These are phyloP conservation scores for Darevskia mixta DNA, from an alignment of 2,797 vertebrate genomes.

Conservation along the genomic window DNA sequence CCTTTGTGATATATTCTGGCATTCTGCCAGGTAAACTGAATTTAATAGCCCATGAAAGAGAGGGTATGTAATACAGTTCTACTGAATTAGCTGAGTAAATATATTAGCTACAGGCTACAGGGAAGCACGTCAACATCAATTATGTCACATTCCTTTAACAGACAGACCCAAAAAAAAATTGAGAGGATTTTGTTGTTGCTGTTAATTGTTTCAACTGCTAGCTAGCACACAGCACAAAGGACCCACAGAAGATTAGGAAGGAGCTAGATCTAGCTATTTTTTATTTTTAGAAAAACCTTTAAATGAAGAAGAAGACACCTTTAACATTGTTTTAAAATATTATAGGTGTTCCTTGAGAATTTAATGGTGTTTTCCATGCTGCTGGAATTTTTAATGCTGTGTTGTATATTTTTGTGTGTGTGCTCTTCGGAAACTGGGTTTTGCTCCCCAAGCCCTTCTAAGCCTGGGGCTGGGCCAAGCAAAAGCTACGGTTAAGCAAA, in stretches of 20 bases:
- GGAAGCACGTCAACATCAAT: conserved; percentile 24
- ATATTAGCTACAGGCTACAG: conserved; percentile 27
- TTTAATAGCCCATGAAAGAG: conserved; percentile 41
- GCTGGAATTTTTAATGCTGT: not conserved
- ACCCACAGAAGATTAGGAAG: not conserved
- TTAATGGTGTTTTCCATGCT: not conserved
- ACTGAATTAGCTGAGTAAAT: conserved; percentile 47
- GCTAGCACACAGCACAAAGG: not conserved
- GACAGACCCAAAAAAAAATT: not conserved
- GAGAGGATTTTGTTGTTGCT: not conserved
- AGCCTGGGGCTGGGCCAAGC: too few relatives aligned
- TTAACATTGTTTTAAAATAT: not conserved
- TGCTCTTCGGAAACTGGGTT: too few relatives aligned
- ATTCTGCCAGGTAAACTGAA: conserved; percentile 44
- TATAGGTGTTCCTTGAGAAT: not conserved
- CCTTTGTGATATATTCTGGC: conserved; percentile 36
- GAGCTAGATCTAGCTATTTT: not conserved
- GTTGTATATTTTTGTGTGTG: too few relatives aligned
- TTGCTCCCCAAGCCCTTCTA: too few relatives aligned
- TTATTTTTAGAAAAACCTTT: not conserved
- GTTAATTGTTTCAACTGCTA: not conserved
- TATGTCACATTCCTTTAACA: conserved; percentile 20
- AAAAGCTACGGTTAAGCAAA: too few relatives aligned
- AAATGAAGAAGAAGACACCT: not conserved
- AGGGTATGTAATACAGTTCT: conserved; percentile 35